Conservation (phyloP, 2,888 invertebrate species). For the Orthosia incerta region DNA sequence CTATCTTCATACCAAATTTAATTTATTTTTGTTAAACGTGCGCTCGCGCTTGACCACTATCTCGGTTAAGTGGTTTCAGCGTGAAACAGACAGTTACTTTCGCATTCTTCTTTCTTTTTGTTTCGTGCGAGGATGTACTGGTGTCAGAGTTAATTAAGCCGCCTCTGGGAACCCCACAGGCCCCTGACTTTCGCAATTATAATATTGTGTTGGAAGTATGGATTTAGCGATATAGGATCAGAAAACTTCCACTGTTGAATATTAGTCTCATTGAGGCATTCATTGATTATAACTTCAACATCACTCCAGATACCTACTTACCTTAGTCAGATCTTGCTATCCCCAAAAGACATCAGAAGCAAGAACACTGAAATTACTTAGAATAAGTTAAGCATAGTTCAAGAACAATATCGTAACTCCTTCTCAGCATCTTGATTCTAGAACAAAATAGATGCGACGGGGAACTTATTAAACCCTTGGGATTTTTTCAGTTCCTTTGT, state of each 20-base stretch:
- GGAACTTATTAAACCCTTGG: constrained; percentile 30
- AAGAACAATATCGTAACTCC: constrained; percentile 28
- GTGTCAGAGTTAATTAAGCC: too few relatives aligned
- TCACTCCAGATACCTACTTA: background rate
- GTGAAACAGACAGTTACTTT: too few relatives aligned
- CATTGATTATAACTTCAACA: background rate
- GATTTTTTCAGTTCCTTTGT: constrained; percentile 44
- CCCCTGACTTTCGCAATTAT: too few relatives aligned
- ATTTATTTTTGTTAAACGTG: too few relatives aligned
- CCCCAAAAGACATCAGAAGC: background rate
- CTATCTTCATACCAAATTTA: too few relatives aligned
- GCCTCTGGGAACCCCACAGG: too few relatives aligned
- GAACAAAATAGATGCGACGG: constrained; percentile 29
- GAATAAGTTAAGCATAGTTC: constrained; percentile 30
- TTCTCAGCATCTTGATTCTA: constrained; percentile 30
- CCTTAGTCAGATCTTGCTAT: background rate
- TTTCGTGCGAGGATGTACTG: too few relatives aligned
- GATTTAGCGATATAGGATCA: too few relatives aligned
- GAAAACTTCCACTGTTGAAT: background rate
- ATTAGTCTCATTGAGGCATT: background rate
- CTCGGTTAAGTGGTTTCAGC: too few relatives aligned
- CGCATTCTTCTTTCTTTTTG: too few relatives aligned
- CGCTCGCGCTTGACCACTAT: too few relatives aligned
- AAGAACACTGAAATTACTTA: constrained; percentile 4
- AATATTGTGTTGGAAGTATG: too few relatives aligned